Conservation (phyloP, 2,797 vertebrate genomes). For the Netta rufina region DNA sequence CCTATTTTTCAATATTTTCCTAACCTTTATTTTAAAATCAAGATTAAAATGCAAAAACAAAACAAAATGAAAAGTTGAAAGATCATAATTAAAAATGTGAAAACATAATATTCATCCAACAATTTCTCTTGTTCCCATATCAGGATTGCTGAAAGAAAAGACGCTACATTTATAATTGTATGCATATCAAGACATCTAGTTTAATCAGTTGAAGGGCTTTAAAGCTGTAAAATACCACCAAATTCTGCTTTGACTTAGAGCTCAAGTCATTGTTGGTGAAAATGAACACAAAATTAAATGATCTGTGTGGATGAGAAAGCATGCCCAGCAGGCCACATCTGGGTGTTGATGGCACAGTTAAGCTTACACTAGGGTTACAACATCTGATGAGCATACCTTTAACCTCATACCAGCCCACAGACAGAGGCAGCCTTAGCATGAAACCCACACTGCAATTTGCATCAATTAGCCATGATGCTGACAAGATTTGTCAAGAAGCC, state of each 20-base stretch:
- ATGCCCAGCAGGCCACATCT: not conserved
- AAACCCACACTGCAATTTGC: not conserved
- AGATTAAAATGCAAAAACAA: not conserved
- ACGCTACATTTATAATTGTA: not conserved
- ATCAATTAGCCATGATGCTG: not conserved
- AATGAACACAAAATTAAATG: not conserved
- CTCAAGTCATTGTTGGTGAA: not conserved
- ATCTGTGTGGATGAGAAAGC: not conserved
- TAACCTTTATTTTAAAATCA: not conserved
- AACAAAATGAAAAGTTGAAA: not conserved
- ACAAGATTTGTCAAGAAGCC: not conserved
- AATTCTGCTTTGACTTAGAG: not conserved
- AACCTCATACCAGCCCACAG: fast-evolving
- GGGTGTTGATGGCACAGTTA: not conserved
- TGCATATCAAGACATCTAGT: not conserved
- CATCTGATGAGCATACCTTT: not conserved
- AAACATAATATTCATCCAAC: not conserved
- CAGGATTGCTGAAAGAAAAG: not conserved
- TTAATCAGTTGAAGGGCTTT: not conserved
- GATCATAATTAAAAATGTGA: not conserved
- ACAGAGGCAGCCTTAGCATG: not conserved
- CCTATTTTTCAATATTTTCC: fast-evolving
- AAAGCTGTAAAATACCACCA: not conserved
- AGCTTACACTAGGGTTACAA: not conserved
- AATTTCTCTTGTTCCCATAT: not conserved